Evolutionary conservation across 1,140 invertebrate genomes (phyloP).

Genomic region (Drosophila nikananu): DNA sequence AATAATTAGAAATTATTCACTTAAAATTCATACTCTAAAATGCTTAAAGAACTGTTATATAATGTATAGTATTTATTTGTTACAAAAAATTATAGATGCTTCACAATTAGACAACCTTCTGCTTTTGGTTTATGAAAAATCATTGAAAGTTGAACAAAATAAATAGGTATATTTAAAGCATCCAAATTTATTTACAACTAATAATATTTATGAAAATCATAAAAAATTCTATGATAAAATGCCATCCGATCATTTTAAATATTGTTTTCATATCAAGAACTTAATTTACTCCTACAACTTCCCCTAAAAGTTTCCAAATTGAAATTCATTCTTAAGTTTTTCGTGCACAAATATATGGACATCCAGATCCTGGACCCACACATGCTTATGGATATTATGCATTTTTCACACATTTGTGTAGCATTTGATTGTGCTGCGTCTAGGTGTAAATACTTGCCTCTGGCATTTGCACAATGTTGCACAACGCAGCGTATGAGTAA

Average conservation of each 20-base stretch:
- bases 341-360: constrained; percentile 17
- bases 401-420: constrained; percentile 77
- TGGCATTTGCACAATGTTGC: constrained; percentile 74
- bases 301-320: too few species aligned
- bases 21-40: neutral
- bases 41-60: neutral
- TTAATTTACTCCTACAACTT: neutral
- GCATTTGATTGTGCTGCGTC: constrained; percentile 74
- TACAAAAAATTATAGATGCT: neutral
- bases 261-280: neutral
- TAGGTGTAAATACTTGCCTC: constrained; percentile 81
- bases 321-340: neutral
- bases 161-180: neutral
- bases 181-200: too few species aligned
- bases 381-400: constrained; percentile 70
- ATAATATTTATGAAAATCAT: neutral
- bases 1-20: neutral
- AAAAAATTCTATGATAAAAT: neutral
- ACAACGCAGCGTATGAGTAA: constrained; percentile 76
- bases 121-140: neutral
- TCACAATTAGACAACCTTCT: too few species aligned
- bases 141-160: neutral
- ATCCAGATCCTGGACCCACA: constrained; percentile 22
- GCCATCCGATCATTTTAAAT: neutral
- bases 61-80: neutral